These are phyloP conservation scores for Yponomeuta malinellus DNA, from an alignment of 2,888 invertebrate genomes.

Conservation along the genomic window DNA sequence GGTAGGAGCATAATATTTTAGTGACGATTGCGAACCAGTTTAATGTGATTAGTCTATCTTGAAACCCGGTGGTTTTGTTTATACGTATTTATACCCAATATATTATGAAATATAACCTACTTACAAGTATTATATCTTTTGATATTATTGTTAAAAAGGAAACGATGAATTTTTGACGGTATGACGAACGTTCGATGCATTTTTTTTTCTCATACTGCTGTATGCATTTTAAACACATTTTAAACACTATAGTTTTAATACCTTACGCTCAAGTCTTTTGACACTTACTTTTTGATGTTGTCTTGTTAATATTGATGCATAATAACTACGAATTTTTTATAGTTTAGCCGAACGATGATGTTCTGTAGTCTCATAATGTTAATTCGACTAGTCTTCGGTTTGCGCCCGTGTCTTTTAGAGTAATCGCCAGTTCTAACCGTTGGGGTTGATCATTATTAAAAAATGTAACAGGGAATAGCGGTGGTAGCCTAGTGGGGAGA, in stretches of 20 bases:
- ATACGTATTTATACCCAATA: constrained; percentile 7
- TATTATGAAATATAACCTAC: neutral
- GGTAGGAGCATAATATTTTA: neutral
- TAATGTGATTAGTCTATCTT: neutral
- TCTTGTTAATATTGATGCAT: neutral
- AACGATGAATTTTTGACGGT: constrained; percentile 25
- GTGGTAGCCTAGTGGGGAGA: no score
- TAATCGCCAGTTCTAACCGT: no score
- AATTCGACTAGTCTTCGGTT: neutral
- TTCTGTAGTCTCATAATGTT: constrained; percentile 15
- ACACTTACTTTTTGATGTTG: neutral
- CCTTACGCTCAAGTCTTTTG: constrained; percentile 42
- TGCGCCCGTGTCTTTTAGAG: no score
- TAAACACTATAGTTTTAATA: constrained; percentile 37
- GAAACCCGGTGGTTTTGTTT: neutral
- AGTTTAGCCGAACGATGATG: constrained; percentile 21
- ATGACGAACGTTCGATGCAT: constrained; percentile 32
- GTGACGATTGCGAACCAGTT: neutral
- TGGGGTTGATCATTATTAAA: no score
- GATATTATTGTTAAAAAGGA: neutral
- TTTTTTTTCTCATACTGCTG: constrained; percentile 28
- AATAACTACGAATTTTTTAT: neutral
- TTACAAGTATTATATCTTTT: neutral
- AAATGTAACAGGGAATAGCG: no score
- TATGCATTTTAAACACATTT: constrained; percentile 44